These are phyloP conservation scores for Drosophila gaucha DNA, from an alignment of 2,888 invertebrate species.

Conservation along the genomic window DNA sequence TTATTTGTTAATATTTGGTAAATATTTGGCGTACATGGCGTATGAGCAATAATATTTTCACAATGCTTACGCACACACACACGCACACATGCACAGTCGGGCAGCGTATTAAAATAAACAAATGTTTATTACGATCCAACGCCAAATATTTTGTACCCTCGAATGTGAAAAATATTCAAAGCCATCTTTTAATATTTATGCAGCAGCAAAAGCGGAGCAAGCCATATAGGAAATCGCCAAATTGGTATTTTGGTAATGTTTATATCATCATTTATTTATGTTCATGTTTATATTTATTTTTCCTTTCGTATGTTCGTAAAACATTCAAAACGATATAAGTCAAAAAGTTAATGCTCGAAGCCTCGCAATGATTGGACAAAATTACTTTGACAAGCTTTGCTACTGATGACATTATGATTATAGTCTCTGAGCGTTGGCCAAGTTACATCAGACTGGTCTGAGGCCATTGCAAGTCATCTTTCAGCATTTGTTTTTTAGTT, in stretches of 20 bases:
- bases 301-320: constrained; percentile 16
- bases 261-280: constrained; percentile 54
- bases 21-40: constrained; percentile 78
- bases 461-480: constrained; percentile 16
- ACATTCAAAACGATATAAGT: constrained; percentile 27
- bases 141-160: constrained; percentile 14
- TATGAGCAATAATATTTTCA: constrained; percentile 73
- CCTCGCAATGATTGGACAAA: constrained; percentile 31
- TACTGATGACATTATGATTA: constrained; percentile 25
- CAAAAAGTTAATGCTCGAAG: constrained; percentile 24
- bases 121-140: constrained; percentile 57
- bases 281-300: constrained; percentile 16
- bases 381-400: constrained; percentile 1
- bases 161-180: constrained; percentile 60
- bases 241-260: constrained; percentile 72
- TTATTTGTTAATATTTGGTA: constrained; percentile 79
- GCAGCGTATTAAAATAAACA: constrained; percentile 69
- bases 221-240: constrained; percentile 62
- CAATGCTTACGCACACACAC: constrained; percentile 88
- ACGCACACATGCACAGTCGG: constrained; percentile 61
- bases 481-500: not conserved
- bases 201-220: constrained; percentile 20
- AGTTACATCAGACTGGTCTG: not conserved
- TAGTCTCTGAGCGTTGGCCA: constrained; percentile 5
- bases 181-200: constrained; percentile 58